Base-by-base conservation (phyloP, 2,888 invertebrate genomes). In the Aelia acuminata region DNA sequence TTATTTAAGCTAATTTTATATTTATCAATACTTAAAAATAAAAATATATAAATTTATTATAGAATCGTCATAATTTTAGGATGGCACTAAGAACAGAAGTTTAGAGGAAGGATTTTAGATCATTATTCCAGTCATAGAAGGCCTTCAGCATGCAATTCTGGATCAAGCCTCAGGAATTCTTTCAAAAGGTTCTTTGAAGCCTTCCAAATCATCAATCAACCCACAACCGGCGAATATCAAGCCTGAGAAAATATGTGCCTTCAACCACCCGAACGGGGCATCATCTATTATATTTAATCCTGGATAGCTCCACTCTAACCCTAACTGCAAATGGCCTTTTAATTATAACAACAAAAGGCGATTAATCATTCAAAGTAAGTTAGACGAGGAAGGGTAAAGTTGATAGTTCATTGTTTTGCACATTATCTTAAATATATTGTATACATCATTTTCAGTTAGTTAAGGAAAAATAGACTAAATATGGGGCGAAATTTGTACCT, bases 201-300 rank as follows among this genome's bases (percentile, higher is more conserved):
- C 31, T 70, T 15, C 63, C 35, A 70, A 35, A 70, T 70, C 63
- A 70, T 70, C 63, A 70, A 70, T 70, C 63, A 70, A 70, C 63
- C 35, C 63, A 70, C 13, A 3, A 1, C 63, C 35, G 18, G 31
- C 35, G 63, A 20, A 70, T 35, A 70, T 31, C 63, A 70, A 70
- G 63, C 35, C 31, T 70, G 31, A 35, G 63, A 10, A 35, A 70
- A 70, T 63, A 63, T 63, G 31, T 18, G 63, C 35, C 63, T 26
- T 57, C 57, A 57, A 26, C 26, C 50, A 22, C 22, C n/a, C 15
- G 13, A 26, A n/a, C 3, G 10, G 22, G 4, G 11, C 57, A 11
- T 57, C 57, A 57, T 57, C 31, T 70, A 31, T 70, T 18, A 70
- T 70, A 31, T 70, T 35, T 31, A 31, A 35, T 35, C 5, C 18